These are phyloP conservation scores for Liparis tanakae DNA, from an alignment of 2,797 vertebrate species.

Conservation along the genomic window DNA sequence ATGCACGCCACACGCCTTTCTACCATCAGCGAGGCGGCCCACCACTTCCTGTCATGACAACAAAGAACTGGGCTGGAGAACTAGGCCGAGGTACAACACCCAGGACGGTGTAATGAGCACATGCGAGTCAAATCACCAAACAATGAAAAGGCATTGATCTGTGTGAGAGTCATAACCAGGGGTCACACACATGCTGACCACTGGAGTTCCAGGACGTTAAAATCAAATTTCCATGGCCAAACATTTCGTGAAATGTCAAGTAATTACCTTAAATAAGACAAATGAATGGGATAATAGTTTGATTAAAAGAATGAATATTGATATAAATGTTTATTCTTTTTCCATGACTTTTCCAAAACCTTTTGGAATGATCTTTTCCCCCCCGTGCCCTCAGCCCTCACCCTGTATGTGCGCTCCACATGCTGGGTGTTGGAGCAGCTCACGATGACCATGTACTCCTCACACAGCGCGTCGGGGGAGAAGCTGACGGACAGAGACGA, in stretches of 20 bases:
- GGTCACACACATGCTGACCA: no score
- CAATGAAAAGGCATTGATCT: constrained; percentile 1
- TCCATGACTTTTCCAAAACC: no score
- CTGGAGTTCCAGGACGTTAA: no score
- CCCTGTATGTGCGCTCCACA: not conserved
- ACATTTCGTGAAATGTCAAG: no score
- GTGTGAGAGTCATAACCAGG: not conserved
- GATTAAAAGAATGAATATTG: no score
- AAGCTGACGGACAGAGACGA: constrained; percentile 65
- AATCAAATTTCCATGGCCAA: no score
- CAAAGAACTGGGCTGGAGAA: constrained; percentile 37
- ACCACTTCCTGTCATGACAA: constrained; percentile 5
- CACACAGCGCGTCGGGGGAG: constrained; percentile 46
- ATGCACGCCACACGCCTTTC: not conserved
- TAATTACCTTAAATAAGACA: no score
- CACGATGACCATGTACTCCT: constrained; percentile 59
- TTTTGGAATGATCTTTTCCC: no score
- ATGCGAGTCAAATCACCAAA: constrained; percentile 31
- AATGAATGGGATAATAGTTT: no score
- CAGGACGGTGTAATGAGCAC: constrained; percentile 32
- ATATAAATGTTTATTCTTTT: no score
- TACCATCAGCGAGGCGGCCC: not conserved
- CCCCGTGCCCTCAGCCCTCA: constrained; percentile 49
- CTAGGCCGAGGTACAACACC: constrained; percentile 18
- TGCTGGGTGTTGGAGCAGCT: constrained; percentile 8